Percentiles rank a stretch among this genome's conserved stretches.
phyloP scores from a whole-genome alignment of 2,797 vertebrate genomes.

The Myripristis murdjan region DNA sequence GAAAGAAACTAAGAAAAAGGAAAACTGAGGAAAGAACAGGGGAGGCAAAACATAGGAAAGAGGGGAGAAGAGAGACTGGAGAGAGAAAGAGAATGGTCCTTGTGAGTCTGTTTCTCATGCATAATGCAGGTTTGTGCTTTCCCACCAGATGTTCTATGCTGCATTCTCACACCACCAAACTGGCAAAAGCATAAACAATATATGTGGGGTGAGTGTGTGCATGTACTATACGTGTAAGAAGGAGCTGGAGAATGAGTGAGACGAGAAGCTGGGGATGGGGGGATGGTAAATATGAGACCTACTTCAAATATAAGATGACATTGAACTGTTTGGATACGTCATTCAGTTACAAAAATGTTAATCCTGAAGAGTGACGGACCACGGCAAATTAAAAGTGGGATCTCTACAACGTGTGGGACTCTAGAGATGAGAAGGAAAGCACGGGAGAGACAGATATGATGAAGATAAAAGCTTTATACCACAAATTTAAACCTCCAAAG shows the following conservation, averaged over 20 bases:
- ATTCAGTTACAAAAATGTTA: too few relatives aligned
- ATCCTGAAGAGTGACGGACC: too few relatives aligned
- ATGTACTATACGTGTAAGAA: too few relatives aligned
- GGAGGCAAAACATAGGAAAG: too few relatives aligned
- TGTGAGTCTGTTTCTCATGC: constrained; percentile 41
- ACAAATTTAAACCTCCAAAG: not conserved
- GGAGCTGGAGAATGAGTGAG: not conserved
- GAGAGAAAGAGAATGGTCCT: constrained; percentile 5
- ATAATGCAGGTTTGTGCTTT: constrained; percentile 61
- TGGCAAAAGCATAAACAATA: not conserved
- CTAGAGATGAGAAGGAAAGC: too few relatives aligned
- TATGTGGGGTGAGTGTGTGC: too few relatives aligned
- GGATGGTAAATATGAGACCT: not conserved
- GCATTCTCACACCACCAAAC: constrained; percentile 26
- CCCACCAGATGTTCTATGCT: constrained; percentile 29
- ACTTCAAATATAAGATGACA: too few relatives aligned
- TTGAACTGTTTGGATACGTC: too few relatives aligned
- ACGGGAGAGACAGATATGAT: too few relatives aligned
- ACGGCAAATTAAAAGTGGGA: too few relatives aligned
- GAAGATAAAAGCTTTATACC: not conserved
- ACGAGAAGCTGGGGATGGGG: not conserved
- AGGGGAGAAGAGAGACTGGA: too few relatives aligned
- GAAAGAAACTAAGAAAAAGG: not conserved
- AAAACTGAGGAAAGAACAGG: not conserved
- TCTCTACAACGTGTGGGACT: too few relatives aligned